phyloP scores from a whole-genome alignment of 1,140 invertebrate genomes.

The Pseudomyrmex pallidus region DNA sequence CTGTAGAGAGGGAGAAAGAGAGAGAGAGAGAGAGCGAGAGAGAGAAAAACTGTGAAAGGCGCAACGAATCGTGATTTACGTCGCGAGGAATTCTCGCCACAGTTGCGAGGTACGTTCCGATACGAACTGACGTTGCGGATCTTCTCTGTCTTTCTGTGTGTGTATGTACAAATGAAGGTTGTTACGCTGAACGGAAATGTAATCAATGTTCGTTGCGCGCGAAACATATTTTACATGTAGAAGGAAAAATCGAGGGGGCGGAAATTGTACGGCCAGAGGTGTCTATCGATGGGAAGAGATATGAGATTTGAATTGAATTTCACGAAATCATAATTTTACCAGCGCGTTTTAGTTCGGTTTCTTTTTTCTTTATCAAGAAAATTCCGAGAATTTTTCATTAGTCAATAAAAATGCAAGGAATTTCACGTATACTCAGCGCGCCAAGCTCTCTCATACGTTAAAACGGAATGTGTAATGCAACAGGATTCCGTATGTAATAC shows the following conservation, averaged over 20 bases:
- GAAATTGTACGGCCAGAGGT: not conserved
- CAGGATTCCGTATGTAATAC: not conserved
- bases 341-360: not conserved
- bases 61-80: constrained; percentile 33
- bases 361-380: not conserved
- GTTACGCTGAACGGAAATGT: constrained; percentile 19
- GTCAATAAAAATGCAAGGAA: constrained; percentile 6
- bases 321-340: constrained; percentile 9
- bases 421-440: not conserved
- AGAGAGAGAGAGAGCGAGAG: constrained; percentile 5
- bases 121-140: constrained; percentile 7
- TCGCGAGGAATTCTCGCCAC: constrained; percentile 5
- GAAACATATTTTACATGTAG: not conserved
- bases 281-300: not conserved
- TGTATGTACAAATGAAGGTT: constrained; percentile 23
- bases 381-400: not conserved
- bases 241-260: not conserved
- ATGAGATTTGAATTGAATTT: not conserved
- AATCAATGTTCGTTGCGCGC: constrained; percentile 32
- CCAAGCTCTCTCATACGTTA: not conserved
- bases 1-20: constrained; percentile 20
- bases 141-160: not conserved
- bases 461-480: constrained; percentile 4
- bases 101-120: constrained; percentile 24
- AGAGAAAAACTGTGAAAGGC: not conserved